Percentiles rank a stretch among this genome's conserved stretches.
Evolutionary conservation across 2,113 vertebrate genomes (phyloP).

Genomic region (Diphyllodes magnificus): DNA sequence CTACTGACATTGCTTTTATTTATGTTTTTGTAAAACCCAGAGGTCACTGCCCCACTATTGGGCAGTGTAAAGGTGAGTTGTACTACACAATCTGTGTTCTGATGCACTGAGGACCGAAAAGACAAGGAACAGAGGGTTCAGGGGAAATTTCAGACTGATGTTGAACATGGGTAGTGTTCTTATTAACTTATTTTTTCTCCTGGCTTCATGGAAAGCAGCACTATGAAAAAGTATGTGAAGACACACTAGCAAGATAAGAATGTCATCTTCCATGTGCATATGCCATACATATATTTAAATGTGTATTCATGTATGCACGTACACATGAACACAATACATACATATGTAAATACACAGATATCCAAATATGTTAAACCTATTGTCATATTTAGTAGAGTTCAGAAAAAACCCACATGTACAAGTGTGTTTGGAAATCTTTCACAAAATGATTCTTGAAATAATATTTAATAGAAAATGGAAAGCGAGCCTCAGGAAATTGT

Average conservation of each 20-base stretch:
- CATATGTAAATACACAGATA: background rate
- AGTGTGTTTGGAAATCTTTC: background rate
- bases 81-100: background rate
- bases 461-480: background rate
- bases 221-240: background rate
- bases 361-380: background rate
- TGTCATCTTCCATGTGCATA: background rate
- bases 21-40: background rate
- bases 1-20: background rate
- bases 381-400: background rate
- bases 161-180: background rate
- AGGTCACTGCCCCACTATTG: background rate
- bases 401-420: background rate
- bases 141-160: background rate
- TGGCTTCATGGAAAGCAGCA: background rate
- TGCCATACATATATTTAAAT: background rate
- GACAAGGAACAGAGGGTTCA: background rate
- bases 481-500: rapidly evolving
- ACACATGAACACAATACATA: background rate
- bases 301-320: background rate
- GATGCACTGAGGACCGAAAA: background rate
- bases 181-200: background rate
- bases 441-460: background rate
- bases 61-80: background rate
- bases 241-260: background rate